Conservation (phyloP, 1,140 invertebrate genomes). For the Drosophila navojoa region DNA sequence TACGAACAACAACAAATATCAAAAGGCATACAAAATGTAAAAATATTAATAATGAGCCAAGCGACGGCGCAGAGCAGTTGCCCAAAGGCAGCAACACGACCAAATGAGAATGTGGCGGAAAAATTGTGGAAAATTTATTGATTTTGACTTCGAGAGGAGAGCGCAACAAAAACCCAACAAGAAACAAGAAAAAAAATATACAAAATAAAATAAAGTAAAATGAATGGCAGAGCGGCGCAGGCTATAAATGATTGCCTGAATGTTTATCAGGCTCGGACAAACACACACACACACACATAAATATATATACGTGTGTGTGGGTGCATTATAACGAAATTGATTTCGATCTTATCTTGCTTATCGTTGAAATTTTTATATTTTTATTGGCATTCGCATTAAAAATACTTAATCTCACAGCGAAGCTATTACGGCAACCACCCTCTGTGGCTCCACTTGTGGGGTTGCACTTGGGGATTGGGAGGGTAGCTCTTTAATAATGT, state of each 20-base stretch:
- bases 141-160: conserved; percentile 51
- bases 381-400: conserved; percentile 79
- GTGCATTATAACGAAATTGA: conserved; percentile 71
- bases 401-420: conserved; percentile 76
- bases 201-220: conserved; percentile 25
- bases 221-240: conserved; percentile 34
- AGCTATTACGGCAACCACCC: conserved; percentile 59
- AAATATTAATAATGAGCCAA: conserved; percentile 69
- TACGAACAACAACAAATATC: conserved; percentile 49
- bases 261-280: conserved; percentile 31
- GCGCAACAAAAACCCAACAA: conserved; percentile 12
- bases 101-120: conserved; percentile 27
- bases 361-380: conserved; percentile 81
- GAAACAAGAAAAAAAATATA: conserved; percentile 4
- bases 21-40: conserved; percentile 75
- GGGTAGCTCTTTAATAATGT: conserved; percentile 65
- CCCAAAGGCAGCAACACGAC: conserved; percentile 15
- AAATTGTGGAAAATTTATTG: conserved; percentile 58
- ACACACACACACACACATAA: neutral
- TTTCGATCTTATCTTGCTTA: conserved; percentile 73
- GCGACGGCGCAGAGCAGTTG: conserved; percentile 15
- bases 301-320: conserved; percentile 34
- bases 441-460: conserved; percentile 23
- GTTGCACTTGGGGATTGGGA: conserved; percentile 1
- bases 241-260: conserved; percentile 39